A percentile compares a stretch with the other conserved stretches of the same genome.
phyloP scores from a whole-genome alignment of 2,888 invertebrate genomes.

The Drosophila paracracens region DNA sequence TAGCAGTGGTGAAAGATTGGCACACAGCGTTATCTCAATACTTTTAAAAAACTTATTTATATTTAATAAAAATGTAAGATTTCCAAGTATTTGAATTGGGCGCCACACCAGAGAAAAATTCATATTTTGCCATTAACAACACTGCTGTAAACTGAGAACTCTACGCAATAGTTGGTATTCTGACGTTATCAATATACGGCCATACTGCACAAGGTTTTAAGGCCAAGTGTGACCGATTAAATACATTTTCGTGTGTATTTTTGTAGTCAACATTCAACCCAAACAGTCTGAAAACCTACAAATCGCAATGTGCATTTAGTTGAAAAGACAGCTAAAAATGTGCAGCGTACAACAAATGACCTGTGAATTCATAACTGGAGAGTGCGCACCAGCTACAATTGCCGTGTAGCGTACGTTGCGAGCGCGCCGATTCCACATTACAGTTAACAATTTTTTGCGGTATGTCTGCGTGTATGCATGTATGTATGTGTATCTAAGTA shows the following conservation, averaged over 20 bases:
- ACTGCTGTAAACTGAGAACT: slow-evolving; percentile 10
- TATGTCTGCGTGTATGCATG: slow-evolving; percentile 26
- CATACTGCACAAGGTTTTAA: slow-evolving; percentile 26
- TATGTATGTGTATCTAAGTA: slow-evolving; percentile 5
- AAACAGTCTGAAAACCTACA: slow-evolving; percentile 35
- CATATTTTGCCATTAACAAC: slow-evolving; percentile 12
- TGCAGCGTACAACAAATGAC: slow-evolving; percentile 22
- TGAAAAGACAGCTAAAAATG: slow-evolving; percentile 41
- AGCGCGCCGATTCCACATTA: slow-evolving; percentile 34
- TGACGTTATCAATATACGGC: background rate
- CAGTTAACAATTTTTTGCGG: slow-evolving; percentile 44
- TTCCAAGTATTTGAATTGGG: background rate
- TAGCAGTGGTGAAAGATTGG: background rate
- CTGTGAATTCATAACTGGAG: slow-evolving; percentile 27
- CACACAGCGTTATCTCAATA: background rate
- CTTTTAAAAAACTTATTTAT: background rate
- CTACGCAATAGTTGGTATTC: slow-evolving; percentile 3
- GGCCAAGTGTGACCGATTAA: slow-evolving; percentile 44
- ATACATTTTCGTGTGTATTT: slow-evolving; percentile 49
- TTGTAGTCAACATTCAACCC: slow-evolving; percentile 49
- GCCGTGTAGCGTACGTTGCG: slow-evolving; percentile 24
- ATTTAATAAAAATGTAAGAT: background rate
- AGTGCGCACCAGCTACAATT: slow-evolving; percentile 27
- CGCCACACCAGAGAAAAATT: background rate
- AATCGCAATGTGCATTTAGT: slow-evolving; percentile 17